Base-by-base conservation (phyloP, 2,888 invertebrate species). In the Petrolisthes manimaculis region DNA sequence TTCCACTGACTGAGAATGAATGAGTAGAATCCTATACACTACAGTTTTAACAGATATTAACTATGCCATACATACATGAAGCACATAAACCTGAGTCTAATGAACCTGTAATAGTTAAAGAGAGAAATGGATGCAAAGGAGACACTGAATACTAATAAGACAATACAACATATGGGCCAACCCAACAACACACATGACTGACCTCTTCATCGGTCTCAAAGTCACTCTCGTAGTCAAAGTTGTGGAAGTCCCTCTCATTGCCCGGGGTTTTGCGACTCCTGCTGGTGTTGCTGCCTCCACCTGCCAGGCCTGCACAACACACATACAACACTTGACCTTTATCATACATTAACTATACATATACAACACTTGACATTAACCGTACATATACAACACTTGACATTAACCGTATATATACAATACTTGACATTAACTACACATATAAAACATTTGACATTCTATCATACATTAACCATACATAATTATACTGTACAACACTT, bases 171-270 rank as follows among this genome's bases (percentile, higher is more conserved):
- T 1, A 18, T 12, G 12, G 24, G 21, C 14, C 9, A 18, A 24
- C 12, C 18, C 12, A n/a, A 79, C 5, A 14, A 79, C n/a, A n/a
- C 9, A 21, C 21, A 14, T 9, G 4, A 79, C 89, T 81, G n/a
- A 89, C 89, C 84, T 89, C 89, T 12, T 88, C 89, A n/a, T 90
- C 89, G 6, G 85, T 85, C 74, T 90, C 89, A 51, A 90, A 90
- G 88, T 90, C 89, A 51, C 89, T 90, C 88, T 90, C 89, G 54
- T 90, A 88, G 56, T 89, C 86, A 24, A 90, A 89, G 67, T 78
- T 84, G 12, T 61, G 69, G 89, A 90, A 90, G 4, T 89, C 89
- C 21, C 67, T 85, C 54, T 88, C 81, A n/a, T 9, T 69, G 55
- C 69, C 82, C 3, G 77, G 75, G 54, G 37, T 78, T 37, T 51